Conservation (phyloP, 2,113 vertebrate genomes). For the Dicerorhinus sumatrensis region DNA sequence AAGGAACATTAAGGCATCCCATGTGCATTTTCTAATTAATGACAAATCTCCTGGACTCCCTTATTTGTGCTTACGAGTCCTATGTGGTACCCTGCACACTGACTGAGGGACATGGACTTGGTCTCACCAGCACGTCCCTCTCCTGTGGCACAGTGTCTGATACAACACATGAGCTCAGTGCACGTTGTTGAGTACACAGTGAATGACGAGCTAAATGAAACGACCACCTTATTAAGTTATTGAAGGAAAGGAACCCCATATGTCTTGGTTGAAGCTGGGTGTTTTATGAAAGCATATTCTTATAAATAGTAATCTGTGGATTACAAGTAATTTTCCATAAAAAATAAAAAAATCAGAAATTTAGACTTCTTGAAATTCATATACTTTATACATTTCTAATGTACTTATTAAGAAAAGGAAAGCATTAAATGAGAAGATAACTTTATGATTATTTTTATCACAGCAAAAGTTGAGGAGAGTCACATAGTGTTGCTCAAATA, state of each 20-base stretch:
- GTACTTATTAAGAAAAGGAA: not conserved
- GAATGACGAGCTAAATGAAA: not conserved
- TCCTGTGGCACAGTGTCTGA: too few species aligned
- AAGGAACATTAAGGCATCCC: fast-evolving
- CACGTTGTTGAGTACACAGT: not conserved
- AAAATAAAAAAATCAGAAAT: not conserved
- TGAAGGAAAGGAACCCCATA: not conserved
- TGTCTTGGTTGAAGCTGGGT: not conserved
- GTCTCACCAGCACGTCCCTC: fast-evolving
- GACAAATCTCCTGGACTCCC: too few species aligned
- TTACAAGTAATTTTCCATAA: constrained; percentile 11
- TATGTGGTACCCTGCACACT: fast-evolving
- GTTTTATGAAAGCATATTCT: not conserved
- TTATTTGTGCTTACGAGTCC: too few species aligned
- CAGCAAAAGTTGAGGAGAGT: not conserved
- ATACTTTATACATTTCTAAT: not conserved
- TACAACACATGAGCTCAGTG: fast-evolving
- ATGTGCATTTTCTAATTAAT: fast-evolving
- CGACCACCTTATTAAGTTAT: not conserved
- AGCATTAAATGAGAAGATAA: not conserved
- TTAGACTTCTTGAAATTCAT: not conserved
- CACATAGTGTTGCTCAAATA: not conserved
- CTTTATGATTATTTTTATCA: not conserved
- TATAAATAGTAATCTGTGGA: not conserved
- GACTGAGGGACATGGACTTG: fast-evolving